Base-by-base conservation (phyloP, 2,113 vertebrate genomes). In the Trematomus loennbergii region DNA sequence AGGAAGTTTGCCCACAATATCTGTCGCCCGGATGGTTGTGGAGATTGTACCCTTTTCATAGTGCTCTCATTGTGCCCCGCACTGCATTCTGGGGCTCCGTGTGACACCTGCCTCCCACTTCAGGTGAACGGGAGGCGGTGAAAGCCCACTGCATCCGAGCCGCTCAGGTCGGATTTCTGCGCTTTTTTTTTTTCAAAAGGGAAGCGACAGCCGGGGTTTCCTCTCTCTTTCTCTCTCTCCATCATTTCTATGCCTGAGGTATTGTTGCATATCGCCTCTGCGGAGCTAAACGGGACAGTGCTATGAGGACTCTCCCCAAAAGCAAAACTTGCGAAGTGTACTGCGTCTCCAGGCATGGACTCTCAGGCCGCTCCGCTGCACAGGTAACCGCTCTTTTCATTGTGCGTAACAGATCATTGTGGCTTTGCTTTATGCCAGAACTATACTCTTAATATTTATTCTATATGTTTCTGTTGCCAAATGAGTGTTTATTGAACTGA, bases 261-360 rank as follows among this genome's bases (percentile, higher is more conserved):
- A 83, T 89, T 90, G 91, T 89, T 91, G 86, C 91, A 86, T 90
- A 89, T 93, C 87, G 72, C 85, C 89, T 90, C 91, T 87, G 79
- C 71, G 85, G 87, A 94, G 88, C 92, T 86, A 79, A 91, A 77
- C 89, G 77, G 90, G 89, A 93, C 84, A 83, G 88, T 91, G 94
- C 94, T 89, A 96, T 96, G 95, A 94, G 93, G 93, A 93, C 92
- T 91, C 91, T 89, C 83, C 91, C 92, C 78, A 91, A 94, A 91
- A 94, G 91, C 74, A 92, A 92, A 89, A 89, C 91, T 85, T 95
- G 95, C 79, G 93, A 95, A 71, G 92, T 96, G 91, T 96, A 93
- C 92, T 95, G 91, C 86, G 84, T 96, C 82, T 95, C 93, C 53
- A 92, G 90, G 57, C 89, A 89, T 87, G 92, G 85, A 81, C 85